phyloP scores from a whole-genome alignment of 1,140 invertebrate species.

The Micrasema minimum region DNA sequence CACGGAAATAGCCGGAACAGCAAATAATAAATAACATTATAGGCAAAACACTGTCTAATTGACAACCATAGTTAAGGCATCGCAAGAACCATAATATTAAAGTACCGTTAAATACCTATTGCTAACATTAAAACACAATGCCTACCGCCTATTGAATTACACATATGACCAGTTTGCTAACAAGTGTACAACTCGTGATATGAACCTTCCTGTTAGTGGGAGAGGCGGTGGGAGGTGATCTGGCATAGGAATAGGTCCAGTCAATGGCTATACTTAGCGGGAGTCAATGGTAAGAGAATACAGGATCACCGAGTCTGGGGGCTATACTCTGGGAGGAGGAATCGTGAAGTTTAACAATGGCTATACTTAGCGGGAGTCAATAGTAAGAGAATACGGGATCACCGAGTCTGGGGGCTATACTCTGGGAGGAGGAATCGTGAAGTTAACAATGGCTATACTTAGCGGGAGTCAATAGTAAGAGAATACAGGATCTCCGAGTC shows the following conservation, averaged over 20 bases:
- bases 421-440: no score
- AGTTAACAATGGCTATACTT: no score
- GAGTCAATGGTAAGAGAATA: no score
- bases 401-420: no score
- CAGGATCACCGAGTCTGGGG: no score
- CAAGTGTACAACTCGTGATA: slow-evolving; percentile 48
- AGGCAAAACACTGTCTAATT: slow-evolving; percentile 69
- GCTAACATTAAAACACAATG: slow-evolving; percentile 64
- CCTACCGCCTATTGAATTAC: slow-evolving; percentile 61
- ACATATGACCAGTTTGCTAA: slow-evolving; percentile 53
- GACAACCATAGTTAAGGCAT: slow-evolving; percentile 71
- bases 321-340: no score
- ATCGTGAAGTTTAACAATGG: no score
- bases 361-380: no score
- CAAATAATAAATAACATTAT: slow-evolving; percentile 67
- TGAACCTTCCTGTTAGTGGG: slow-evolving; percentile 45
- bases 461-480: no score
- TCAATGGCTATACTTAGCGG: background rate
- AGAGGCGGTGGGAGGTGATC: background rate
- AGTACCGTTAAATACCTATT: slow-evolving; percentile 69
- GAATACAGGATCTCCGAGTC: no score
- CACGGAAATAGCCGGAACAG: slow-evolving; percentile 68
- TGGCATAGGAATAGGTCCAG: background rate
- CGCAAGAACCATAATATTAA: slow-evolving; percentile 68
- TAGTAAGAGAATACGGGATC: no score